Evolutionary conservation across 2,888 invertebrate genomes (phyloP).

Genomic region (Epinotia nisella): DNA sequence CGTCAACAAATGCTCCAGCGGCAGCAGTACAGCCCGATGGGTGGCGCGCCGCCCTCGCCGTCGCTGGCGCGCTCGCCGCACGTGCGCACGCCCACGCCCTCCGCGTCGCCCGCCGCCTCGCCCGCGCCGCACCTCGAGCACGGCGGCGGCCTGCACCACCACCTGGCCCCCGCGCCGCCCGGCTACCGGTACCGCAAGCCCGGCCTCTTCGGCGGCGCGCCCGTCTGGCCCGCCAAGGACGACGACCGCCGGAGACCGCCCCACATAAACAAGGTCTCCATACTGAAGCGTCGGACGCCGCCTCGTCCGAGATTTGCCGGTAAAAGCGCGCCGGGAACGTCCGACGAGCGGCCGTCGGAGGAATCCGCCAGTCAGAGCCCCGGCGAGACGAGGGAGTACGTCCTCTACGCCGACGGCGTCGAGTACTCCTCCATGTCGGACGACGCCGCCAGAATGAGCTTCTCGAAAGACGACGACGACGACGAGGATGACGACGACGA

Average conservation of each 20-base stretch:
- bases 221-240: slow-evolving; percentile 85
- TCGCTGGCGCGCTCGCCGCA: slow-evolving; percentile 84
- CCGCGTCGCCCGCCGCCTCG: slow-evolving; percentile 74
- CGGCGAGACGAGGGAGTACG: slow-evolving; percentile 86
- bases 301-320: slow-evolving; percentile 78
- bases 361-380: slow-evolving; percentile 83
- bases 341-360: slow-evolving; percentile 49
- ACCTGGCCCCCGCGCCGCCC: slow-evolving; percentile 84
- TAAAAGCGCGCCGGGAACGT: slow-evolving; percentile 59
- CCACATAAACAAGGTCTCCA: slow-evolving; percentile 83
- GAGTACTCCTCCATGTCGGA: slow-evolving; percentile 85
- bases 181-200: slow-evolving; percentile 86
- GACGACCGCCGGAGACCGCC: slow-evolving; percentile 68
- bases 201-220: slow-evolving; percentile 87
- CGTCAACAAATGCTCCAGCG: slow-evolving; percentile 80
- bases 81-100: slow-evolving; percentile 77
- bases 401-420: slow-evolving; percentile 86
- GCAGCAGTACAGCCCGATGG: slow-evolving; percentile 82
- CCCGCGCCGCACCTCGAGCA: slow-evolving; percentile 67
- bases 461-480: slow-evolving; percentile 59
- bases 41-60: slow-evolving; percentile 85
- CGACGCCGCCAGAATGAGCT: slow-evolving; percentile 73
- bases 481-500: slow-evolving; percentile 58
- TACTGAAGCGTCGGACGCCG: slow-evolving; percentile 85
- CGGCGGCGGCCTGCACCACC: slow-evolving; percentile 77